A percentile compares a stretch with the other conserved stretches of the same genome.
phyloP scores from a whole-genome alignment of 2,888 invertebrate species.

The Asteroscopus sphinx region DNA sequence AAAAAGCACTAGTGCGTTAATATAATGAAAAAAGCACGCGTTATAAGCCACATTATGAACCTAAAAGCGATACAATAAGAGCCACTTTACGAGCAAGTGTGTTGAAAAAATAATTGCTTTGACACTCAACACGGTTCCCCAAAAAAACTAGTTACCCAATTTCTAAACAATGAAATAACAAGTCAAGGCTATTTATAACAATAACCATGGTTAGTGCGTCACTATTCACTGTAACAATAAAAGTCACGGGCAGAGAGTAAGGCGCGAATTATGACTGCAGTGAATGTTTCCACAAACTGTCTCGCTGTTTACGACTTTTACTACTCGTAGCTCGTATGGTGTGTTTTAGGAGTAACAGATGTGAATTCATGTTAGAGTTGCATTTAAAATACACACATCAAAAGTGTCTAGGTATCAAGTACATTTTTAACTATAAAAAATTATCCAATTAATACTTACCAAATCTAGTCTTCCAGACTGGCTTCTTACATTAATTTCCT shows the following conservation, averaged over 20 bases:
- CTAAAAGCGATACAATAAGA: too few species aligned
- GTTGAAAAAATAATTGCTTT: conserved; percentile 5
- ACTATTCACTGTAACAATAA: conserved; percentile 54
- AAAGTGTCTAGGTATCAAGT: too few species aligned
- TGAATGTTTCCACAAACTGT: conserved; percentile 37
- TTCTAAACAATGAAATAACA: conserved; percentile 30
- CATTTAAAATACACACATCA: too few species aligned
- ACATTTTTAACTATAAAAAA: too few species aligned
- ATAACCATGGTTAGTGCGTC: conserved; percentile 46
- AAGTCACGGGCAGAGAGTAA: conserved; percentile 49
- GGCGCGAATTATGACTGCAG: conserved; percentile 40
- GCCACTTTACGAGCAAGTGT: too few species aligned
- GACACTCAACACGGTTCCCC: background rate
- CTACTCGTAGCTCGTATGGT: background rate
- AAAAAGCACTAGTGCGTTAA: too few species aligned
- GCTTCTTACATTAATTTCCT: too few species aligned
- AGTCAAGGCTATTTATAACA: conserved; percentile 40
- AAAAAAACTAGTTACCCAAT: conserved; percentile 14
- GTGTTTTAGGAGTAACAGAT: background rate
- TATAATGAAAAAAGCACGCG: too few species aligned
- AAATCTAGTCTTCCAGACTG: too few species aligned
- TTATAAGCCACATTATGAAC: too few species aligned
- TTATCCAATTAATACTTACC: too few species aligned
- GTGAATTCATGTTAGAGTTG: background rate
- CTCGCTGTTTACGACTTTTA: conserved; percentile 19